Evolutionary conservation across 1,140 invertebrate genomes (phyloP).

Genomic region (Semibalanus balanoides): DNA sequence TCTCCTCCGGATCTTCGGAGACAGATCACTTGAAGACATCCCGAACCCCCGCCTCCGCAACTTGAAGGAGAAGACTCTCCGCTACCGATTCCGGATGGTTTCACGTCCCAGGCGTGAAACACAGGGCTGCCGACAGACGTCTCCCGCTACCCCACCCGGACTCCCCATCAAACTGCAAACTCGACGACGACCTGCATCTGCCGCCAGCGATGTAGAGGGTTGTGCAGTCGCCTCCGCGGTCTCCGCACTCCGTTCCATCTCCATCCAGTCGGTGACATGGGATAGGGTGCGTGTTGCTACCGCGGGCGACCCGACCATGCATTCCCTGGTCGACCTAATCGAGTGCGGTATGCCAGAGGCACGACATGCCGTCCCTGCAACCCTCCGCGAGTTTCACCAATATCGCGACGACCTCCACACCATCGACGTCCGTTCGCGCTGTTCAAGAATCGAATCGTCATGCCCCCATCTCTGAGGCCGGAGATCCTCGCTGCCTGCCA

Average conservation of each 20-base stretch:
- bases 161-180: not conserved
- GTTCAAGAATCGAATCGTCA: not conserved
- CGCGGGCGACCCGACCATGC: not conserved
- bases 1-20: not conserved
- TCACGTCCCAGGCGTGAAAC: not conserved
- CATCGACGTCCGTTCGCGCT: not conserved
- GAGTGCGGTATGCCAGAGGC: not conserved
- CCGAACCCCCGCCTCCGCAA: not conserved
- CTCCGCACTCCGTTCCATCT: too few species aligned
- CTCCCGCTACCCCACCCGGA: not conserved
- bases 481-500: not conserved
- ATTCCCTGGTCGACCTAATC: not conserved
- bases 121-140: not conserved
- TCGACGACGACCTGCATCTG: not conserved
- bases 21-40: not conserved
- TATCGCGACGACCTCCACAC: not conserved
- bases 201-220: too few species aligned
- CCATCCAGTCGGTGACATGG: not conserved
- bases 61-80: not conserved
- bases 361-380: not conserved
- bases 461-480: not conserved
- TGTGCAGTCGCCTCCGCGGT: too few species aligned
- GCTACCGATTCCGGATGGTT: not conserved
- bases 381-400: not conserved
- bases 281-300: not conserved